Evolutionary conservation across 2,797 vertebrate genomes (phyloP).

Genomic region (Micrastur ruficollis): DNA sequence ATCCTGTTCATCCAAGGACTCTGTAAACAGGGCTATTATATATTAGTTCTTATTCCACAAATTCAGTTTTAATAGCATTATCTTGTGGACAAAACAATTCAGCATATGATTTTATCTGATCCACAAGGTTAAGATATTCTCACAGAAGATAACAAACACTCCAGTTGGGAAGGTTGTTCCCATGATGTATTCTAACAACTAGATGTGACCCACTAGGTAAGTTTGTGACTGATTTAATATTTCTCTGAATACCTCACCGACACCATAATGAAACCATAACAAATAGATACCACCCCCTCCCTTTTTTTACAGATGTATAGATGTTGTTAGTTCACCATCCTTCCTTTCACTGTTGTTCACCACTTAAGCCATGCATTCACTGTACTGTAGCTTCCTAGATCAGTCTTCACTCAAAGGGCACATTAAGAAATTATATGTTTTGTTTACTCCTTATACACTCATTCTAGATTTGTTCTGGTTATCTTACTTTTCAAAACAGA

Average conservation of each 20-base stretch:
- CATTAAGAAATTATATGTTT: not conserved
- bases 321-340: not conserved
- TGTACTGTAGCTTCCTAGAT: not conserved
- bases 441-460: not conserved
- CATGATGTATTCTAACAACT: not conserved
- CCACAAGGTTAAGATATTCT: not conserved
- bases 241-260: not conserved
- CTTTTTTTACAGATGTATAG: not conserved
- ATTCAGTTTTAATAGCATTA: not conserved
- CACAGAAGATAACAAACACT: not conserved
- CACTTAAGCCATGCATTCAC: not conserved
- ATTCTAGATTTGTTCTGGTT: not conserved
- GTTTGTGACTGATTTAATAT: not conserved
- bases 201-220: fast-evolving
- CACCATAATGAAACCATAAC: not conserved
- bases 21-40: not conserved
- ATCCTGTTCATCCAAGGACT: not conserved
- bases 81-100: not conserved
- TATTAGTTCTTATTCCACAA: not conserved
- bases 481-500: not conserved
- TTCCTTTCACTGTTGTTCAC: not conserved
- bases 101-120: not conserved
- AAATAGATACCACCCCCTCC: not conserved
- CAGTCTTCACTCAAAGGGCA: not conserved
- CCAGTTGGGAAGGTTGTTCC: not conserved